Percentiles rank a stretch among this genome's conserved stretches.
Conservation (phyloP, 2,113 vertebrate genomes). For the Regulus satrapa region DNA sequence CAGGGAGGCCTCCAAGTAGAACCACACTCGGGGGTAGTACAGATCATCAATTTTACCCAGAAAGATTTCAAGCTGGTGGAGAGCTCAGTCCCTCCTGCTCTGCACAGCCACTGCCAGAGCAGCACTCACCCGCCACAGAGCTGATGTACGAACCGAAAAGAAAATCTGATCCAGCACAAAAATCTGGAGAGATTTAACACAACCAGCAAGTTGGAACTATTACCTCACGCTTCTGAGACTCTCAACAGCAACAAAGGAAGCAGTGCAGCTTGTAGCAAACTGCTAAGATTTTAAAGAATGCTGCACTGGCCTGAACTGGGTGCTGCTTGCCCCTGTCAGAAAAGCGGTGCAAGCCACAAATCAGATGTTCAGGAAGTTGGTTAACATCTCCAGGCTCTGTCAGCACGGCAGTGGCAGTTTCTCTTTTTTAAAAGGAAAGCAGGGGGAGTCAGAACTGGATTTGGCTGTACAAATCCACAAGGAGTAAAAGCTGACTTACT, state of each 20-base stretch:
- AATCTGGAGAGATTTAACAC: neutral
- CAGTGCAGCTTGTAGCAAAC: neutral
- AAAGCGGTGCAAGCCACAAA: neutral
- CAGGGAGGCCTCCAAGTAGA: neutral
- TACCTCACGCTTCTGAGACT: neutral
- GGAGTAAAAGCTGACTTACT: neutral
- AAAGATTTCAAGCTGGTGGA: neutral
- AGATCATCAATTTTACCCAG: neutral
- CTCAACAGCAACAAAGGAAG: neutral
- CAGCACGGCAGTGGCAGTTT: neutral
- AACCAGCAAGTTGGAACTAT: neutral
- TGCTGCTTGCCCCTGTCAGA: neutral
- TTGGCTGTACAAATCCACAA: neutral
- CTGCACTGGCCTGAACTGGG: neutral
- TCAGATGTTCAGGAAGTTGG: conserved; percentile 38
- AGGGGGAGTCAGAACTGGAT: neutral
- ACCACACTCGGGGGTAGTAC: fast-evolving
- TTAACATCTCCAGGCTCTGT: neutral
- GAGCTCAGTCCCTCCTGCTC: neutral
- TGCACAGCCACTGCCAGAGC: neutral
- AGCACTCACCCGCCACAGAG: neutral
- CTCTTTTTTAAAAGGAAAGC: neutral
- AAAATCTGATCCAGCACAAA: neutral
- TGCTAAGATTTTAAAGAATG: neutral
- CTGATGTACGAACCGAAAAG: neutral